phyloP scores from a whole-genome alignment of 92 coral and sea anemone genomes.

The Siderastrea radians region DNA sequence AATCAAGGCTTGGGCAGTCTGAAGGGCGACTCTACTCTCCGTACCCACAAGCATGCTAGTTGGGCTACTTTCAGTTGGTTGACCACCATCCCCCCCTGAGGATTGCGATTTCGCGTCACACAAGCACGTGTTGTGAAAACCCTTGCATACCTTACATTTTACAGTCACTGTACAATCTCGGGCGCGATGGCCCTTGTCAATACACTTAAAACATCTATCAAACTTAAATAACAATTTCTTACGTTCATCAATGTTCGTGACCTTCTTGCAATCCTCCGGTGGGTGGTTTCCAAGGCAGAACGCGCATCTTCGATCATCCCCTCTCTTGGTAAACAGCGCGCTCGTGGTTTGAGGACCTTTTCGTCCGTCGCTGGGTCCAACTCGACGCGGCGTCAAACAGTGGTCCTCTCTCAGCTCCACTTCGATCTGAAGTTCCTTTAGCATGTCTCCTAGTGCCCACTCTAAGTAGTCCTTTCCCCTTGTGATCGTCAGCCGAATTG shows the following conservation, averaged over 20 bases:
- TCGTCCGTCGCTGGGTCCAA: slow-evolving; percentile 13
- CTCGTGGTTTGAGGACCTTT: not conserved
- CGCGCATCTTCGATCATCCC: not conserved
- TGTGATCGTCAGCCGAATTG: slow-evolving; percentile 24
- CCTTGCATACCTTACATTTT: slow-evolving; percentile 47
- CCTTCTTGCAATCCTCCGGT: slow-evolving; percentile 24
- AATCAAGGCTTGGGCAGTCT: slow-evolving; percentile 68
- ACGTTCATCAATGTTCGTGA: not conserved
- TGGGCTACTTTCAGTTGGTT: slow-evolving; percentile 4
- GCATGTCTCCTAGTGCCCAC: slow-evolving; percentile 49
- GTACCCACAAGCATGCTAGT: slow-evolving; percentile 42
- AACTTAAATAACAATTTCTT: slow-evolving; percentile 9
- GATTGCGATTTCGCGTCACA: slow-evolving; percentile 40
- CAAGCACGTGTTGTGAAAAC: slow-evolving; percentile 44
- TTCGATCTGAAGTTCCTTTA: slow-evolving; percentile 18
- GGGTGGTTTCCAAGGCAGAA: slow-evolving; percentile 48
- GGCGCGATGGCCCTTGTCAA: slow-evolving; percentile 42
- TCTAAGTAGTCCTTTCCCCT: slow-evolving; percentile 45
- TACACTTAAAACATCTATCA: slow-evolving; percentile 46
- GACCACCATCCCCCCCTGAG: slow-evolving; percentile 15
- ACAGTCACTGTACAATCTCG: slow-evolving; percentile 32
- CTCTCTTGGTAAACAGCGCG: slow-evolving; percentile 22
- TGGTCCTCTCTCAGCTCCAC: too few relatives aligned
- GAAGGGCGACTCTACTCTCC: slow-evolving; percentile 64
- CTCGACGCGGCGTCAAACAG: slow-evolving; percentile 8